Percentiles rank a stretch among this genome's conserved stretches.
phyloP scores from a whole-genome alignment of 2,113 vertebrate genomes.

The Pelecanus crispus region DNA sequence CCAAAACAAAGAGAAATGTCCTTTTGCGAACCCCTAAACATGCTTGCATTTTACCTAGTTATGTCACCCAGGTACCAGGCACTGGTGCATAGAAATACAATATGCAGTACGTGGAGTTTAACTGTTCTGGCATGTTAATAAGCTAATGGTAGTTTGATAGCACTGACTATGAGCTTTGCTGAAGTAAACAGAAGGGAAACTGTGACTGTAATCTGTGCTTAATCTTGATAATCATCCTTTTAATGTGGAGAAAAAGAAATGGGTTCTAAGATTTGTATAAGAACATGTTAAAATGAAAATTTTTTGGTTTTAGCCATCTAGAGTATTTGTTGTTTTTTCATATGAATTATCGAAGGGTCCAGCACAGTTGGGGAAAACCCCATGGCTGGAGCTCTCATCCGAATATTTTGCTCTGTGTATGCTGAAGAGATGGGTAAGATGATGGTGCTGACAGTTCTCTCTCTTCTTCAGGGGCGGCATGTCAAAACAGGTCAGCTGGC shows the following conservation, averaged over 20 bases:
- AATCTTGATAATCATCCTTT: background rate
- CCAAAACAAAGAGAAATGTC: background rate
- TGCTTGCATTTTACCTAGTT: background rate
- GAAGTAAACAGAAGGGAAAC: background rate
- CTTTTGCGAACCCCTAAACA: background rate
- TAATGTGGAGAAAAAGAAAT: background rate
- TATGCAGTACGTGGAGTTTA: accelerated
- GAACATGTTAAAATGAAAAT: background rate
- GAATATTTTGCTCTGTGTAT: background rate
- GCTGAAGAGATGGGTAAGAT: background rate
- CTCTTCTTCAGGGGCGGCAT: conserved; percentile 88
- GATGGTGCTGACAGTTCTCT: background rate
- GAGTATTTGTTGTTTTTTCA: background rate
- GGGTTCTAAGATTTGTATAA: background rate
- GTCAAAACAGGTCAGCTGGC: conserved; percentile 98
- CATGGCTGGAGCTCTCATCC: background rate
- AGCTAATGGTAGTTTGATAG: no score
- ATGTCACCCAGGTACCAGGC: background rate
- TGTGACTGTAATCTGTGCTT: background rate
- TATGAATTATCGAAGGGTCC: background rate
- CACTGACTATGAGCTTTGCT: background rate
- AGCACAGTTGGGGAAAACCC: background rate
- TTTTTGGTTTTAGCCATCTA: background rate
- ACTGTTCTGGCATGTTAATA: background rate
- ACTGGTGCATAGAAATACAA: background rate